Percentiles rank a stretch among this genome's conserved stretches.
Evolutionary conservation across 2,888 invertebrate species (phyloP).

Genomic region (Mythimna lalbum): DNA sequence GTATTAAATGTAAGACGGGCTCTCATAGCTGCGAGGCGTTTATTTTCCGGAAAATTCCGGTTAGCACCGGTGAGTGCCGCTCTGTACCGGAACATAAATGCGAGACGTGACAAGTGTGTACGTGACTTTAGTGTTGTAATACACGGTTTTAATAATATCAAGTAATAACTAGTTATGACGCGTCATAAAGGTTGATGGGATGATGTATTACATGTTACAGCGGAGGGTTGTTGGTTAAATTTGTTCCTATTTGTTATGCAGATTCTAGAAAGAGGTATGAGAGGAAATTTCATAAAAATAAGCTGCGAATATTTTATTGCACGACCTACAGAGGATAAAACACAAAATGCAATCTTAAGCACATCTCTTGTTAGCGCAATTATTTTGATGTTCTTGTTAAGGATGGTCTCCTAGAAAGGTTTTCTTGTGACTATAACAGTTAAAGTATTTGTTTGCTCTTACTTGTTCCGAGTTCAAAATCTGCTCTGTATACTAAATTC

Average conservation of each 20-base stretch:
- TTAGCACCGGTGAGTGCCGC: slow-evolving; percentile 58
- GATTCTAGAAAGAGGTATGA: not conserved
- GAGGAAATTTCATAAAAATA: too few species aligned
- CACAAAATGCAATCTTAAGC: too few species aligned
- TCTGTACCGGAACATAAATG: slow-evolving; percentile 61
- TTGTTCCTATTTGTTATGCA: slow-evolving; percentile 1
- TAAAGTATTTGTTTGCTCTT: too few species aligned
- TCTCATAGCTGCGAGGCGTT: slow-evolving; percentile 67
- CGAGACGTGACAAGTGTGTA: slow-evolving; percentile 69
- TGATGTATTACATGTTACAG: slow-evolving; percentile 42
- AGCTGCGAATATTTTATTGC: too few species aligned
- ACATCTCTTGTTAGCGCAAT: too few species aligned
- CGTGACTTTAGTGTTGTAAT: slow-evolving; percentile 65
- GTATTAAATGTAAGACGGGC: slow-evolving; percentile 66
- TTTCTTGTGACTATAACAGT: too few species aligned
- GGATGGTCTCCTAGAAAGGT: too few species aligned
- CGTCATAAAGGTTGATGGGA: slow-evolving; percentile 37
- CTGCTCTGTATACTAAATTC: too few species aligned
- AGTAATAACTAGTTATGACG: slow-evolving; percentile 52
- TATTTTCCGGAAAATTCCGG: slow-evolving; percentile 70
- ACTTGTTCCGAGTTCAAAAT: too few species aligned
- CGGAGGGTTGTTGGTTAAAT: not conserved
- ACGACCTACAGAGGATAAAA: too few species aligned
- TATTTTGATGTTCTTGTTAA: too few species aligned
- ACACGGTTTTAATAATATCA: slow-evolving; percentile 51